Evolutionary conservation across 2,113 vertebrate species (phyloP).

Genomic region (Orthochromis malagaraziensis): DNA sequence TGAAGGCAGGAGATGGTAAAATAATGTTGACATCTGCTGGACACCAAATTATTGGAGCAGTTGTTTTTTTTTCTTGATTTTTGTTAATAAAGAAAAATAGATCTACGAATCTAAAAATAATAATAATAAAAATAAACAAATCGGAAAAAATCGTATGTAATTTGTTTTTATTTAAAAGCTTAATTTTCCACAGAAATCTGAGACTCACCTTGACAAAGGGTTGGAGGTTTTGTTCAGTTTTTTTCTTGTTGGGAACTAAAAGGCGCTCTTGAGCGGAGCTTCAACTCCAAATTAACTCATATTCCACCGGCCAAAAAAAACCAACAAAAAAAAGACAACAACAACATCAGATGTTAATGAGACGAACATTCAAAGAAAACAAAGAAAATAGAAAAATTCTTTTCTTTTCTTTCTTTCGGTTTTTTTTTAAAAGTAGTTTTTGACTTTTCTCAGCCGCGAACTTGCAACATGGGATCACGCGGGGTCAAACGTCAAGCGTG

Average conservation of each 20-base stretch:
- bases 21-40: conserved; percentile 54
- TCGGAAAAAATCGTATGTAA: neutral
- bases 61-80: neutral
- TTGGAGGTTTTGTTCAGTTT: neutral
- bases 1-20: conserved; percentile 20
- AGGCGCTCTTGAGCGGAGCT: neutral
- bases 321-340: neutral
- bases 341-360: neutral
- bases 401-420: neutral
- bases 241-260: neutral
- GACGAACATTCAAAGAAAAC: neutral
- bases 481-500: neutral
- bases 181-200: neutral
- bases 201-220: conserved; percentile 58
- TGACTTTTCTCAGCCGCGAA: conserved; percentile 19
- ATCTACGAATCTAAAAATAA: neutral
- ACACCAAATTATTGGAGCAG: conserved; percentile 6
- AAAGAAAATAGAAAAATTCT: neutral
- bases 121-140: neutral
- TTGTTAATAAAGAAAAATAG: neutral
- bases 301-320: conserved; percentile 19
- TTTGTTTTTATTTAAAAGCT: neutral
- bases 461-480: neutral
- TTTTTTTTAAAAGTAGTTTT: neutral
- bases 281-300: conserved; percentile 64